Evolutionary conservation across 2,797 vertebrate species (phyloP), one percentile per base, ranked within the genome.

Genomic region (Enteromius treurensis): DNA sequence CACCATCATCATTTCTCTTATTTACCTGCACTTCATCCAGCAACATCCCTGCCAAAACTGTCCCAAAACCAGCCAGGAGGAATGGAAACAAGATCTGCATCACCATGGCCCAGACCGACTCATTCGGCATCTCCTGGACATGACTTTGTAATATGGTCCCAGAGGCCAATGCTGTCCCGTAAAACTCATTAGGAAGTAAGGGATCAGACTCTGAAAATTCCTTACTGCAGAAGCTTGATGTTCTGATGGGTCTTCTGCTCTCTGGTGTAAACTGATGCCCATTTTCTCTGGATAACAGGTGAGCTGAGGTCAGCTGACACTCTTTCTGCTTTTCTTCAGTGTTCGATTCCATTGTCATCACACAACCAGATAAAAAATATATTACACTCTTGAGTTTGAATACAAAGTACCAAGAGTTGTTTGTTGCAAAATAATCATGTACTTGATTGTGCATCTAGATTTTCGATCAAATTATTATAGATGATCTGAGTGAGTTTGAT

Each of bases 41-140:
- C 89, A 99, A 95, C 93, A 98, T 96, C 83, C 98, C 97, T 6
- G 97, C 97, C 17, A 95, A 96, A 85, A 99, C 96, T 0, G 96
- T 99, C 76, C 97, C 98, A 67, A 99, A 93, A 13, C 98, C 97
- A 4, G 98, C 96, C 42, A 99, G 91, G 75, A 99, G 89, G 90
- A 99, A 99, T 0, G 98, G 97, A 74, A 97, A 94, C 0, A 98
- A 92, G 85, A 99, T 97, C 89, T 99, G 98, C 85, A 98, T 68
- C 0, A 96, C 93, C 96, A 99, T 97, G 85, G 93, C 90, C 45
- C 95, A 93, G 13, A 94, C 90, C 0, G 97, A 95, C 88, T 99
- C 98, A 62, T 90, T 93, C 0, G 93, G 95, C 29, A 92, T 90
- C 51, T 88, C 93, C 11, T 86, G 93, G 51, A 55, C 29, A 51